Conservation (phyloP, 2,888 invertebrate species). For the Itoplectis maculator region DNA sequence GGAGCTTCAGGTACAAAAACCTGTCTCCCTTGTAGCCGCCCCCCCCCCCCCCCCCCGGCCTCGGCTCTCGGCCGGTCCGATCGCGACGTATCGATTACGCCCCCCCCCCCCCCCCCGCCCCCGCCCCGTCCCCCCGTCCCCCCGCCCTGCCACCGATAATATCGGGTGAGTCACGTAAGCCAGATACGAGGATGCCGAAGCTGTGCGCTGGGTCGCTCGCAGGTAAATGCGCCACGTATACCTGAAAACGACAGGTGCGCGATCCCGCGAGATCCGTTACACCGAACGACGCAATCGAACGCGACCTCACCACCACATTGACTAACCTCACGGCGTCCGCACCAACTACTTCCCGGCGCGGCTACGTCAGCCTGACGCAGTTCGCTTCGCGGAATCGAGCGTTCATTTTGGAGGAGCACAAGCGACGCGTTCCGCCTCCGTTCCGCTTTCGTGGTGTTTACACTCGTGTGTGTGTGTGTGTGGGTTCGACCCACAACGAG, state of each 20-base stretch:
- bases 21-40: no score
- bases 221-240: constrained; percentile 35
- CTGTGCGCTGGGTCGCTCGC: no score
- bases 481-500: not conserved
- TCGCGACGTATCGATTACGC: constrained; percentile 53
- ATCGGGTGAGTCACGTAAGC: constrained; percentile 40
- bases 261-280: constrained; percentile 6
- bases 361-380: not conserved
- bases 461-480: no score
- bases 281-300: no score
- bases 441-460: constrained; percentile 1
- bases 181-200: constrained; percentile 33
- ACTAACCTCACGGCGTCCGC: no score
- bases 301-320: not conserved
- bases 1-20: constrained; percentile 43
- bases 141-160: no score
- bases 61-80: constrained; percentile 7
- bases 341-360: no score
- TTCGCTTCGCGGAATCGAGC: not conserved
- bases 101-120: no score
- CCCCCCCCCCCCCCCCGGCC: not conserved
- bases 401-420: not conserved
- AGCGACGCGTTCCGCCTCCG: not conserved
- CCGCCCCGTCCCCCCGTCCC: no score
- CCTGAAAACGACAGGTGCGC: constrained; percentile 61